Conservation (phyloP, 2,113 vertebrate genomes). For the Gnathonemus longibarbis region DNA sequence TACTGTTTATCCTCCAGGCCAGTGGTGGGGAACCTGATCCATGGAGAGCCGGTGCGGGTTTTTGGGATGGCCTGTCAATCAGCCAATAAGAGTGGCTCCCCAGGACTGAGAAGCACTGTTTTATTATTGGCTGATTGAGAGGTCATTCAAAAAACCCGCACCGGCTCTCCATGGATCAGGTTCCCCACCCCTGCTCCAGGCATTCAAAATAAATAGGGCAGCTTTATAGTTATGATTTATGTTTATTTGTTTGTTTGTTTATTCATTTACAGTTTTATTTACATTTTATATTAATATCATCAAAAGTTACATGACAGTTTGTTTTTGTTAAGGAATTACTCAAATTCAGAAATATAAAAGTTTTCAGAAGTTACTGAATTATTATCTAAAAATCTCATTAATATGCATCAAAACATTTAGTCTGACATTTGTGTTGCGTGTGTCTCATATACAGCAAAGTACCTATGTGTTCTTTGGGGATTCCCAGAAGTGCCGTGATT, state of each 20-base stretch:
- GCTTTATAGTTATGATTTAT: neutral
- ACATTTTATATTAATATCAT: neutral
- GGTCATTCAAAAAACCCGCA: too few relatives aligned
- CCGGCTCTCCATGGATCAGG: too few relatives aligned
- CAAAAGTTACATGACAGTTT: neutral
- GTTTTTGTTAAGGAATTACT: neutral
- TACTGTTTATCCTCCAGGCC: neutral
- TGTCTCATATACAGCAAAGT: neutral
- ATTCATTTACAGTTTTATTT: neutral
- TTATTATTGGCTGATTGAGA: too few relatives aligned
- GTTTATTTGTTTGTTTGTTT: neutral
- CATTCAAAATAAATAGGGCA: neutral
- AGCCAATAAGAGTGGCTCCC: too few relatives aligned
- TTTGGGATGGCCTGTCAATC: too few relatives aligned
- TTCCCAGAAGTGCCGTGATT: neutral
- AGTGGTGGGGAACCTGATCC: too few relatives aligned
- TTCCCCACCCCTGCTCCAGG: neutral
- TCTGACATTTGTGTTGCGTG: neutral
- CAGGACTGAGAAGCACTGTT: too few relatives aligned
- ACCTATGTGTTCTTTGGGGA: neutral
- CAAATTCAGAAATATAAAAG: neutral
- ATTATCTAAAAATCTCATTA: neutral
- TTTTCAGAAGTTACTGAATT: neutral
- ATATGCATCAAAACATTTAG: neutral
- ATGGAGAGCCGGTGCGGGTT: too few relatives aligned